Evolutionary conservation across 2,888 invertebrate genomes (phyloP).

Genomic region (Drosophila kuntzei): DNA sequence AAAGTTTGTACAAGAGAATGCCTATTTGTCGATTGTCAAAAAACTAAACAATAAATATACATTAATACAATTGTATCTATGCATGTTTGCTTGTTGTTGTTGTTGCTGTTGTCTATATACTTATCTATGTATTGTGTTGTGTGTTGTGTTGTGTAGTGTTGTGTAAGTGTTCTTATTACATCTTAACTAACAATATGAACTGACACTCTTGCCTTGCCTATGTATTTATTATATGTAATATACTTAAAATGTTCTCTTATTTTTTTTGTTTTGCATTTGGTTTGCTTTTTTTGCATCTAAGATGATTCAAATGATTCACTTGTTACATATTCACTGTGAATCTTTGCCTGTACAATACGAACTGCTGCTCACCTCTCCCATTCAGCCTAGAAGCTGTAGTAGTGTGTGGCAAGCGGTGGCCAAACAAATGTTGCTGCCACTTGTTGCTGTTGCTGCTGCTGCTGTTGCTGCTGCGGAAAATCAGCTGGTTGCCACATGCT

Average conservation of each 20-base stretch:
- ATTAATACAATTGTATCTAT: slow-evolving; percentile 48
- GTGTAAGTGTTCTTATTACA: slow-evolving; percentile 47
- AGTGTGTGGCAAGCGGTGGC: slow-evolving; percentile 69
- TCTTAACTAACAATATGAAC: slow-evolving; percentile 69
- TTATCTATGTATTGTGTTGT: slow-evolving; percentile 18
- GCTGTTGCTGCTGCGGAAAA: slow-evolving; percentile 20
- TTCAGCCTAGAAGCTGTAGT: slow-evolving; percentile 68
- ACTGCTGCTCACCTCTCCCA: slow-evolving; percentile 29
- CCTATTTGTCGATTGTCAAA: slow-evolving; percentile 86
- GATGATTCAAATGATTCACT: slow-evolving; percentile 5
- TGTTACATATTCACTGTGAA: slow-evolving; percentile 4
- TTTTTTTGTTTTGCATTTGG: slow-evolving; percentile 44
- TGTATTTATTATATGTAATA: slow-evolving; percentile 20
- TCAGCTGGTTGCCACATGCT: slow-evolving; percentile 69
- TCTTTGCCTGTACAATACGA: slow-evolving; percentile 41
- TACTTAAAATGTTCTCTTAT: slow-evolving; percentile 26
- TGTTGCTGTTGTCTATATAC: slow-evolving; percentile 34
- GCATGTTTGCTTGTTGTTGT: slow-evolving; percentile 54
- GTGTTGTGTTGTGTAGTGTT: slow-evolving; percentile 28
- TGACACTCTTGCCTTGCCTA: slow-evolving; percentile 38
- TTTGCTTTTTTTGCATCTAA: slow-evolving; percentile 34
- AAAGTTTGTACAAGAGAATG: slow-evolving; percentile 85
- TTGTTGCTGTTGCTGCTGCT: slow-evolving; percentile 36
- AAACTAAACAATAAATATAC: slow-evolving; percentile 84
- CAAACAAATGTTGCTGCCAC: slow-evolving; percentile 58